phyloP scores from a whole-genome alignment of 2,113 vertebrate species.

The Bombycilla garrulus region DNA sequence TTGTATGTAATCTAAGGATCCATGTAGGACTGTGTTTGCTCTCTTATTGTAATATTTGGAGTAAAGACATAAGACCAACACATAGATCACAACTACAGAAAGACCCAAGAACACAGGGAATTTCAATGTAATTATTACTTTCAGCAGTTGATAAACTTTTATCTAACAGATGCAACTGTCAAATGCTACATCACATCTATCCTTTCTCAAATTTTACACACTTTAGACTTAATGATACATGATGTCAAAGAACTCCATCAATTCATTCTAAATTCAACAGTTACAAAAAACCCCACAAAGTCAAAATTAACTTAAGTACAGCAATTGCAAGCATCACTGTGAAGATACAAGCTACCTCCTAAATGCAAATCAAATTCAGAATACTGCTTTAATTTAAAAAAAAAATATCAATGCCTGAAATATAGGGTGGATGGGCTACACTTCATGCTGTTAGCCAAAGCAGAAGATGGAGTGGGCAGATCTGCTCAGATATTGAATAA shows the following conservation, averaged over 20 bases:
- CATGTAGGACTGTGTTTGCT: neutral
- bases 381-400: neutral
- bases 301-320: neutral
- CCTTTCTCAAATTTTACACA: neutral
- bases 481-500: neutral
- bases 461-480: neutral
- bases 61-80: neutral
- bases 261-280: neutral
- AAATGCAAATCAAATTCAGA: constrained; percentile 1
- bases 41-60: neutral
- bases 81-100: neutral
- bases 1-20: neutral
- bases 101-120: neutral
- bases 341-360: neutral
- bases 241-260: neutral
- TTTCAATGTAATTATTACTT: neutral
- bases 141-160: neutral
- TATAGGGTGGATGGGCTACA: neutral
- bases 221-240: neutral
- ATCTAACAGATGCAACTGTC: neutral
- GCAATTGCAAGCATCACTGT: neutral
- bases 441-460: neutral
- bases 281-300: neutral
- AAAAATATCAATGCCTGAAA: constrained; percentile 19
- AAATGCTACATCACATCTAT: neutral